Conservation (phyloP, 2,888 invertebrate genomes). For the Lasioglossum figueresi region DNA sequence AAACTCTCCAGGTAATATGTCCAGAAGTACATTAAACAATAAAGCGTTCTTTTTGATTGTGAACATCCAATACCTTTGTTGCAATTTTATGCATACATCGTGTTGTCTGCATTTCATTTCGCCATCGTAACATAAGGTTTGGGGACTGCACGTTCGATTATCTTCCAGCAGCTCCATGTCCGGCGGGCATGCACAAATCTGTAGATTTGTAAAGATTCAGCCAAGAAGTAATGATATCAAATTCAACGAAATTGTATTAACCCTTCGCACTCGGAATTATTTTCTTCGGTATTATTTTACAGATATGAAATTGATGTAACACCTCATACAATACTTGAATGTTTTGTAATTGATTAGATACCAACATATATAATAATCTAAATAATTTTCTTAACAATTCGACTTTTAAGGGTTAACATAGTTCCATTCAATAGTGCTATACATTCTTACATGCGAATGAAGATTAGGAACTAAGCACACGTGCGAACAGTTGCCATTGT, state of each 20-base stretch:
- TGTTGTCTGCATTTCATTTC: slow-evolving; percentile 84
- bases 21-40: not conserved
- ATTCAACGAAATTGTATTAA: not conserved
- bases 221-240: not conserved
- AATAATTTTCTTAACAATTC: too few relatives aligned
- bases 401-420: too few relatives aligned
- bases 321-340: too few relatives aligned
- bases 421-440: not conserved
- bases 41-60: not conserved
- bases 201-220: slow-evolving; percentile 6
- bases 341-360: too few relatives aligned
- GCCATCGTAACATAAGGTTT: slow-evolving; percentile 80
- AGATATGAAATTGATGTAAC: too few relatives aligned
- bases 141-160: slow-evolving; percentile 86
- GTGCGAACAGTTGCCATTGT: slow-evolving; percentile 89
- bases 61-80: slow-evolving; percentile 66
- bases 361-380: too few relatives aligned
- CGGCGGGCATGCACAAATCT: slow-evolving; percentile 88
- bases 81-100: slow-evolving; percentile 83
- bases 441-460: slow-evolving; percentile 61
- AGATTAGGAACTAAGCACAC: slow-evolving; percentile 87
- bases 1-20: not conserved
- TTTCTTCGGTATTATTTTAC: too few relatives aligned
- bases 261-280: too few relatives aligned
- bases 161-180: slow-evolving; percentile 86